Percentiles rank a stretch among this genome's conserved stretches.
phyloP scores from a whole-genome alignment of 2,797 vertebrate species.

The Hoplostethus mediterraneus region DNA sequence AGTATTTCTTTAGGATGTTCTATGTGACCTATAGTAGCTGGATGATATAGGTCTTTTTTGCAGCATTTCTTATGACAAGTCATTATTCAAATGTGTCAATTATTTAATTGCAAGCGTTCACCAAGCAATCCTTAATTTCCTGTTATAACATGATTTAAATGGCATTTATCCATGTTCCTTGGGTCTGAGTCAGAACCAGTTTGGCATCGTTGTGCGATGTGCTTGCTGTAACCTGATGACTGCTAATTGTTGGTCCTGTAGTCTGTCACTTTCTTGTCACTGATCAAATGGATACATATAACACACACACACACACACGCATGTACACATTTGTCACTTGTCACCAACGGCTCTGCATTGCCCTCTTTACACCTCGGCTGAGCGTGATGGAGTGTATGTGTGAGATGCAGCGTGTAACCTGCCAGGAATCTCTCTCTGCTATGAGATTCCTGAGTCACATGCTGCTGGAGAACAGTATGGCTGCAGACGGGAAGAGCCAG shows the following conservation, averaged over 20 bases:
- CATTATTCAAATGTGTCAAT: not conserved
- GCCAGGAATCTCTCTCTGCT: conserved; percentile 63
- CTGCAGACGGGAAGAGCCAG: not conserved
- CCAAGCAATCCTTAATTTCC: conserved; percentile 15
- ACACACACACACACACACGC: not conserved
- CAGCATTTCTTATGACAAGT: not conserved
- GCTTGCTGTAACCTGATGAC: conserved; percentile 60
- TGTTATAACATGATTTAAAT: conserved; percentile 19
- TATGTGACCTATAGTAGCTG: too few relatives aligned
- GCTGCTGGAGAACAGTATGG: conserved; percentile 32
- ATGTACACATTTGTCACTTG: not conserved
- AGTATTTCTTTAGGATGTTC: too few relatives aligned
- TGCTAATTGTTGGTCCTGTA: not conserved
- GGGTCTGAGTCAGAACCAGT: conserved; percentile 59
- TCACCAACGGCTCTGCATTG: not conserved
- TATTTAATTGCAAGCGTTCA: not conserved
- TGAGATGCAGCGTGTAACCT: conserved; percentile 31
- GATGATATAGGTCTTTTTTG: too few relatives aligned
- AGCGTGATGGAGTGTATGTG: conserved; percentile 8
- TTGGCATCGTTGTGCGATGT: conserved; percentile 49
- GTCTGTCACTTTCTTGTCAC: not conserved
- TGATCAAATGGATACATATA: not conserved
- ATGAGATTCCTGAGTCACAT: conserved; percentile 79
- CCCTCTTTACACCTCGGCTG: not conserved
- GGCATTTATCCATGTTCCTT: not conserved